phyloP scores from a whole-genome alignment of 2,888 invertebrate species.

The Lepetodrilus schrolli region DNA sequence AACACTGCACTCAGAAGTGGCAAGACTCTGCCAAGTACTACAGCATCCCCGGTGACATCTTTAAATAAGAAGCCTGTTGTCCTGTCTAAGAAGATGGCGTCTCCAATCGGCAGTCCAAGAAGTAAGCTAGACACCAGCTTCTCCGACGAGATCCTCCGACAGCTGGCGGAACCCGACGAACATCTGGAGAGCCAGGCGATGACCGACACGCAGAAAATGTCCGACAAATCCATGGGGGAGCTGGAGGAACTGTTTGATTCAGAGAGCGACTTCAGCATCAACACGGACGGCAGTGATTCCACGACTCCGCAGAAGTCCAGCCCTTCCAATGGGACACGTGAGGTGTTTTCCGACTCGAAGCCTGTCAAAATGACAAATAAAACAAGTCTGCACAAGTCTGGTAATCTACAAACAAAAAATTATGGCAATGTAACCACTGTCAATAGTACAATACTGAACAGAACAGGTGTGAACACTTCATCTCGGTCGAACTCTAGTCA shows the following conservation, averaged over 20 bases:
- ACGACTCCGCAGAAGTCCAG: too few species aligned
- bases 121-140: slow-evolving; percentile 54
- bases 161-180: slow-evolving; percentile 60
- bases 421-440: too few species aligned
- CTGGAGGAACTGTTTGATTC: slow-evolving; percentile 8
- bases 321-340: too few species aligned
- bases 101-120: slow-evolving; percentile 27
- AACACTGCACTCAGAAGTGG: neutral
- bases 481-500: too few species aligned
- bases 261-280: slow-evolving; percentile 10
- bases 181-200: slow-evolving; percentile 52
- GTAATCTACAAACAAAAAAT: too few species aligned
- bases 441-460: too few species aligned
- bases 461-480: too few species aligned
- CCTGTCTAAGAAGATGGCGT: neutral
- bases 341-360: too few species aligned
- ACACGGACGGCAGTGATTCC: too few species aligned
- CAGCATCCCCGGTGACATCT: neutral
- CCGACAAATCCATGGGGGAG: slow-evolving; percentile 13
- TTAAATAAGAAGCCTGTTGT: neutral
- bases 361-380: too few species aligned
- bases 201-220: neutral
- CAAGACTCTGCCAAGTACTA: neutral
- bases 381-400: too few species aligned
- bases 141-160: slow-evolving; percentile 59